Evolutionary conservation across 2,113 vertebrate species (phyloP), one percentile per base, ranked within the genome.

Genomic region (Heliornis fulica): DNA sequence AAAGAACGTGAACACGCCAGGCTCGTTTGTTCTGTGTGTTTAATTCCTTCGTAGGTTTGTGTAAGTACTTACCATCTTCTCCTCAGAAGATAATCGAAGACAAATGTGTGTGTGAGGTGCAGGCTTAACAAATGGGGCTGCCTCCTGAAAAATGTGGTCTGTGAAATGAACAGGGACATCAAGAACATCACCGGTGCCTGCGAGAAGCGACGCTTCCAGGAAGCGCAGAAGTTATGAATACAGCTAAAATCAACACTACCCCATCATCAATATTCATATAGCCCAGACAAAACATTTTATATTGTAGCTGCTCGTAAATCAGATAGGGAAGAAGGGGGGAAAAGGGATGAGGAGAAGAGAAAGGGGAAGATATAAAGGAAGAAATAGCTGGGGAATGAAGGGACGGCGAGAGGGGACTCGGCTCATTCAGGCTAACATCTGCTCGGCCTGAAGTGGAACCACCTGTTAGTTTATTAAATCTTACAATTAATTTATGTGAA

Each of bases 381-480:
- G 92, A 90, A 89, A 87, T 83, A 93, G 96, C 96, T 95, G 80
- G 89, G 96, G 96, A 95, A 97, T 1, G 40, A 72, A 94, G 54
- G 85, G 94, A 80, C 89, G 96, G 89, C 6, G 53, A 97, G 96
- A 92, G 91, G 95, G 94, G 87, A 96, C 93, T 92, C 82, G 19
- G 88, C 97, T 97, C 96, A 83, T 97, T 97, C 97, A 91, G 78
- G n/a, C 91, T 87, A 96, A 98, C 98, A 98, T 98, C 98, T 98
- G 98, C 97, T 97, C 45, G 0, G 83, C 72, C 96, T 97, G 97
- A 98, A 98, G 96, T 98, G 95, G 97, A 98, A 98, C 97, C 98
- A 98, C 98, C 98, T 98, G 98, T 98, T 98, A 96, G 95, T 86
- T 98, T 98, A 98, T 98, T 98, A 97, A 97, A 98, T 86, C 91